A percentile compares a stretch with the other conserved stretches of the same genome.
Evolutionary conservation across 2,888 invertebrate genomes (phyloP).

Genomic region (Acleris literana): DNA sequence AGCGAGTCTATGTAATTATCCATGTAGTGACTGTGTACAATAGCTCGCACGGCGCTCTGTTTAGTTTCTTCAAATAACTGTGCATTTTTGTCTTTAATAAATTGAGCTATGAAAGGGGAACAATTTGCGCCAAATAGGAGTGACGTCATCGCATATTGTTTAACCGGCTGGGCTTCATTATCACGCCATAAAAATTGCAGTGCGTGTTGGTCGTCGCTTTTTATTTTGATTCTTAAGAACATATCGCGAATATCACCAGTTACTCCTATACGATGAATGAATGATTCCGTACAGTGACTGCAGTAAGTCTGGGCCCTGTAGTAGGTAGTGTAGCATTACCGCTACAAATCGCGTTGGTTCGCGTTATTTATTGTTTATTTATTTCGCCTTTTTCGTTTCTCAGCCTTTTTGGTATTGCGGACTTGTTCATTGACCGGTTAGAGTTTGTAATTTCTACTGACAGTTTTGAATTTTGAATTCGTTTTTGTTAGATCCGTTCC

Average conservation of each 20-base stretch:
- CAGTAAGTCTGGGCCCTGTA: background rate
- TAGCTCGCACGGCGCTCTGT: constrained; percentile 8
- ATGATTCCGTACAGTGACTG: background rate
- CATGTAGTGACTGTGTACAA: constrained; percentile 16
- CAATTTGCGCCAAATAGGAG: background rate
- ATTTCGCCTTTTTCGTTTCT: too few species aligned
- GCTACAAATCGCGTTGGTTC: too few species aligned
- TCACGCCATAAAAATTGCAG: too few species aligned
- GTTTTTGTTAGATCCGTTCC: too few species aligned
- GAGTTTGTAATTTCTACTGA: too few species aligned
- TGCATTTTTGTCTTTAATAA: constrained; percentile 1
- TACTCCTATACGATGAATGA: background rate
- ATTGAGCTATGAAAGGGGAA: background rate
- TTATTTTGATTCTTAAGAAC: background rate
- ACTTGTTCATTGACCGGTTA: too few species aligned
- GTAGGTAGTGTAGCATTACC: too few species aligned
- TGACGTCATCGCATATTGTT: too few species aligned
- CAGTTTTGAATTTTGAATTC: too few species aligned
- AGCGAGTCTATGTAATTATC: constrained; percentile 25
- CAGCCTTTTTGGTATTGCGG: too few species aligned
- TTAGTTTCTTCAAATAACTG: background rate
- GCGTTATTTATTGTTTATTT: too few species aligned
- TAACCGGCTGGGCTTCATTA: too few species aligned
- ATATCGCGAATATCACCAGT: background rate
- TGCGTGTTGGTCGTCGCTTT: background rate